These are phyloP conservation scores for Drosophila carrolli DNA, from an alignment of 1,140 invertebrate species.

Conservation along the genomic window DNA sequence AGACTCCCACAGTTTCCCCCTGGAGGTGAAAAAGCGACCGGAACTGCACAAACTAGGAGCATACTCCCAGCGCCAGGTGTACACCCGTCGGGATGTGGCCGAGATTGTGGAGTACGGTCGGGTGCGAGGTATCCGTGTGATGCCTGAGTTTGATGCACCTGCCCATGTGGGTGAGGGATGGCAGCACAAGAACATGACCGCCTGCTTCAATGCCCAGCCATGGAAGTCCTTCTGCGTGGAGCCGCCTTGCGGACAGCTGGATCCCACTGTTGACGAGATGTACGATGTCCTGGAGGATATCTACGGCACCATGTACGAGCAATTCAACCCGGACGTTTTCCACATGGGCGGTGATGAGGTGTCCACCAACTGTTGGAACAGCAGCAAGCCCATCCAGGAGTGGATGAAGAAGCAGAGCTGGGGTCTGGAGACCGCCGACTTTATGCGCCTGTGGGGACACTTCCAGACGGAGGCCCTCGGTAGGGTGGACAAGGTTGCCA, in stretches of 20 bases:
- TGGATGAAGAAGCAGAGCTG: constrained; percentile 89
- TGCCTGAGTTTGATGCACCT: constrained; percentile 95
- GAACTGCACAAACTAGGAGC: constrained; percentile 90
- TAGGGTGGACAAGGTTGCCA: constrained; percentile 86
- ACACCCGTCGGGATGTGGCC: constrained; percentile 85
- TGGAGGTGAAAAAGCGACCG: constrained; percentile 89
- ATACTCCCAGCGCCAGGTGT: constrained; percentile 89
- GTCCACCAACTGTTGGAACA: constrained; percentile 91
- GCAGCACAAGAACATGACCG: constrained; percentile 89
- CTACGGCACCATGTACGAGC: constrained; percentile 88
- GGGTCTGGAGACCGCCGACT: constrained; percentile 87
- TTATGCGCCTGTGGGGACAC: constrained; percentile 90
- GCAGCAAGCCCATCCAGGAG: constrained; percentile 87
- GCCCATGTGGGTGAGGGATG: constrained; percentile 95
- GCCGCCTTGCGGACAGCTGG: constrained; percentile 94
- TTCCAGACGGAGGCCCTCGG: constrained; percentile 90
- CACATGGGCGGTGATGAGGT: constrained; percentile 96
- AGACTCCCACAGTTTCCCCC: constrained; percentile 94
- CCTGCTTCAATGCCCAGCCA: constrained; percentile 90
- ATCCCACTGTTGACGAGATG: constrained; percentile 90
- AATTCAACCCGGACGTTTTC: constrained; percentile 90
- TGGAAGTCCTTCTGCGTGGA: constrained; percentile 92
- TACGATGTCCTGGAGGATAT: constrained; percentile 91
- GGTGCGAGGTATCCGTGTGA: constrained; percentile 90
- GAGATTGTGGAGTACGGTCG: constrained; percentile 89